phyloP scores from a whole-genome alignment of 2,888 invertebrate species.

The Acanthoscelides obtectus region DNA sequence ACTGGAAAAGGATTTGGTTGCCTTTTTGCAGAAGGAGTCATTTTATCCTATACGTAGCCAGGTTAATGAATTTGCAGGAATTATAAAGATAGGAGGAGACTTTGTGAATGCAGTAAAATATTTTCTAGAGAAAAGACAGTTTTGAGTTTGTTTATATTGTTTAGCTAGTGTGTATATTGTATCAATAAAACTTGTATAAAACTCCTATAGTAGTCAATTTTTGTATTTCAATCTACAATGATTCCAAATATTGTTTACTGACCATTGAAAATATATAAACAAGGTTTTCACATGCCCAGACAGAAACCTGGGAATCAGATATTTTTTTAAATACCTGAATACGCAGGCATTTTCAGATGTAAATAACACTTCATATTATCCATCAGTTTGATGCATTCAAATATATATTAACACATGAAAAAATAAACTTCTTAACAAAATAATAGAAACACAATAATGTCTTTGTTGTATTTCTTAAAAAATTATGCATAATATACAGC shows the following conservation, averaged over 20 bases:
- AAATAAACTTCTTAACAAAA: too few species aligned
- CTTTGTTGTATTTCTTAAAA: too few species aligned
- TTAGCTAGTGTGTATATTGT: neutral
- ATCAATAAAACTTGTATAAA: neutral
- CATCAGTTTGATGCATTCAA: too few species aligned
- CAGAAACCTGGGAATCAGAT: too few species aligned
- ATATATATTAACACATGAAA: too few species aligned
- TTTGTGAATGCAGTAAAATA: slow-evolving; percentile 62
- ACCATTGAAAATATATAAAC: too few species aligned
- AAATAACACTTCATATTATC: too few species aligned
- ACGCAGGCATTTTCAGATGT: too few species aligned
- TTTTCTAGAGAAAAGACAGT: slow-evolving; percentile 71
- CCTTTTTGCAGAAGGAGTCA: slow-evolving; percentile 55
- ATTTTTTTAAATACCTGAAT: neutral
- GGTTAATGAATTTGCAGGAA: slow-evolving; percentile 70
- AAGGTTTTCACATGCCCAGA: too few species aligned
- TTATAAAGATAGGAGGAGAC: slow-evolving; percentile 72
- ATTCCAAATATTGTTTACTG: too few species aligned
- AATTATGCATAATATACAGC: too few species aligned
- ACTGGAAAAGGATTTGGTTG: slow-evolving; percentile 64
- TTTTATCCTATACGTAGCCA: slow-evolving; percentile 57
- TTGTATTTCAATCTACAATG: neutral
- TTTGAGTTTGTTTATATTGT: slow-evolving; percentile 49
- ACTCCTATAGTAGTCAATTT: neutral
- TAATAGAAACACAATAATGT: too few species aligned